Evolutionary conservation across 2,113 vertebrate species (phyloP).

Genomic region (Onychostoma macrolepis): DNA sequence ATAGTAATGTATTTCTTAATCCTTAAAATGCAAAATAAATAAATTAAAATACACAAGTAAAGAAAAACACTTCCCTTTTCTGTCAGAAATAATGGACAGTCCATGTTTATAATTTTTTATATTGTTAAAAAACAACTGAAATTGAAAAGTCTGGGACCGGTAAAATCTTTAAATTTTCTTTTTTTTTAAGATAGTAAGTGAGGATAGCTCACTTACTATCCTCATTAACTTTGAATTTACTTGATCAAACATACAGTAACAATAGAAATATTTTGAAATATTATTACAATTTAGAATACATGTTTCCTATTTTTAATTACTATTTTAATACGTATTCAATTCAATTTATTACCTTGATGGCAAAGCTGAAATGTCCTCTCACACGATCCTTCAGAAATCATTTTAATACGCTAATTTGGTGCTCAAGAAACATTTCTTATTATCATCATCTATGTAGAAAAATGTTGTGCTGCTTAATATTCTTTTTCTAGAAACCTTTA

Average conservation of each 20-base stretch:
- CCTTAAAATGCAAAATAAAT: background rate
- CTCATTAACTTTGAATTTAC: background rate
- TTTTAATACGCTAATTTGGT: background rate
- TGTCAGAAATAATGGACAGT: background rate
- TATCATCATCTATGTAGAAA: background rate
- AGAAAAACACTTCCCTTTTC: background rate
- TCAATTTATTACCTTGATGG: background rate
- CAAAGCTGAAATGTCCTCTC: background rate
- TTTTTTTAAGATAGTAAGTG: background rate
- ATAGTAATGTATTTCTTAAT: background rate
- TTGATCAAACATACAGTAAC: background rate
- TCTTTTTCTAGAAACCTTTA: background rate
- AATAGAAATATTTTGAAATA: background rate
- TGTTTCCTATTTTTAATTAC: background rate
- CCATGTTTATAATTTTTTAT: background rate
- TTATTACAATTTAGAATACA: background rate
- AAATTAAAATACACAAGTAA: background rate
- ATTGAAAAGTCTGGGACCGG: background rate
- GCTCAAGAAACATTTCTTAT: background rate
- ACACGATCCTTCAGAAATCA: background rate
- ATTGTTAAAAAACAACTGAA: background rate
- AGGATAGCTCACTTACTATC: background rate
- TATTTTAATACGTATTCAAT: background rate
- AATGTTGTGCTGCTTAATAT: background rate
- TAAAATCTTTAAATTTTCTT: background rate